Evolutionary conservation across 2,113 vertebrate species (phyloP).

Genomic region (Clarias macrocephalus): DNA sequence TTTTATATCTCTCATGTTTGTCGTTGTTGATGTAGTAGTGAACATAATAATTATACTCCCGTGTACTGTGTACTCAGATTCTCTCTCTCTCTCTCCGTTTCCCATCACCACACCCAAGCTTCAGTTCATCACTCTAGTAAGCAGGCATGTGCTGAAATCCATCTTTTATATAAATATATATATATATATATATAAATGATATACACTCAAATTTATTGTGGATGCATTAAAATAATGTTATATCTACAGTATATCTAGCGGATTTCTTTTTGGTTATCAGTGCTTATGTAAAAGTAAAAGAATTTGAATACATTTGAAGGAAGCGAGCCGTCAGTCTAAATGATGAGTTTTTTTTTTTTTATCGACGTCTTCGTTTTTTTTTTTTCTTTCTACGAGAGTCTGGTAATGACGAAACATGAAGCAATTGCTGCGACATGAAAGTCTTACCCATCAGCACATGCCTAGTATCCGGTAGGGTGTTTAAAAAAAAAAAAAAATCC

Average conservation of each 20-base stretch:
- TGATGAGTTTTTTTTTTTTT: background rate
- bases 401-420: constrained; percentile 8
- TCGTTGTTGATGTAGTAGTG: constrained; percentile 78
- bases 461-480: constrained; percentile 78
- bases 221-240: background rate
- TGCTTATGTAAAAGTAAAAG: background rate
- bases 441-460: constrained; percentile 3
- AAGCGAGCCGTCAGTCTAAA: background rate
- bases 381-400: background rate
- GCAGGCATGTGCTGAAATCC: background rate
- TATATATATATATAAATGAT: too few relatives aligned
- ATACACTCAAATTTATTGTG: background rate
- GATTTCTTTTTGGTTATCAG: background rate
- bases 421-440: background rate
- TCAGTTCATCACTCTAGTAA: constrained; percentile 79
- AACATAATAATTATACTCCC: constrained; percentile 59
- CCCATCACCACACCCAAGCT: constrained; percentile 79
- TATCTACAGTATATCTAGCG: background rate
- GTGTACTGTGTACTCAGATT: constrained; percentile 76
- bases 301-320: background rate
- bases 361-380: background rate
- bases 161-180: background rate
- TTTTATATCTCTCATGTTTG: constrained; percentile 81
- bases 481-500: constrained; percentile 63
- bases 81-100: constrained; percentile 74